Percentiles rank a stretch among this genome's conserved stretches.
These are phyloP conservation scores for Sprattus sprattus DNA, from an alignment of 2,113 vertebrate genomes.

Conservation along the genomic window DNA sequence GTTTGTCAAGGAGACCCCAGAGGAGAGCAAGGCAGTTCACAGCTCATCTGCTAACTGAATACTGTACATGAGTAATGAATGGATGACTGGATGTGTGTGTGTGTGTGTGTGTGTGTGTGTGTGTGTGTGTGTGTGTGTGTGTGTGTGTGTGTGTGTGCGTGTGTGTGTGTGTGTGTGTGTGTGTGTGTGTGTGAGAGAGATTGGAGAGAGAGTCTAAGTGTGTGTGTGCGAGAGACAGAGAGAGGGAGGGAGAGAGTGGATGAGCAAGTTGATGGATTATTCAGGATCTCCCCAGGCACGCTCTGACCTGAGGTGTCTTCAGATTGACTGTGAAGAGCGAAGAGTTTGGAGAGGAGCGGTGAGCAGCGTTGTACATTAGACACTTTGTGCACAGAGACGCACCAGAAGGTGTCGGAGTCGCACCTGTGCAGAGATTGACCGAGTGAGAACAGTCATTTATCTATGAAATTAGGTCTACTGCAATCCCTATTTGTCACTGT, in stretches of 20 bases:
- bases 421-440: not conserved
- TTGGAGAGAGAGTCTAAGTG: not conserved
- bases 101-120: not conserved
- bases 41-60: not conserved
- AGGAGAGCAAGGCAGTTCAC: not conserved
- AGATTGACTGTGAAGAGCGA: not conserved
- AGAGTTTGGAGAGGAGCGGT: not conserved
- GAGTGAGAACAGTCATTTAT: not conserved
- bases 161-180: not conserved
- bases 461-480: not conserved
- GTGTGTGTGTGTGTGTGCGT: conserved; percentile 21
- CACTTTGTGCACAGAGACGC: too few relatives aligned
- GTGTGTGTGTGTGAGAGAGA: not conserved
- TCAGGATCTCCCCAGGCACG: not conserved
- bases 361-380: not conserved
- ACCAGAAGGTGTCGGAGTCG: not conserved
- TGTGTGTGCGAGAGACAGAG: not conserved
- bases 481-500: not conserved
- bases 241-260: not conserved
- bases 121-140: conserved; percentile 24
- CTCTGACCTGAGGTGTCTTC: not conserved
- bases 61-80: not conserved
- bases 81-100: not conserved
- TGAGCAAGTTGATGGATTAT: not conserved
- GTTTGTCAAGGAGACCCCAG: not conserved